phyloP scores from a whole-genome alignment of 2,888 invertebrate genomes.

The Tuta absoluta region DNA sequence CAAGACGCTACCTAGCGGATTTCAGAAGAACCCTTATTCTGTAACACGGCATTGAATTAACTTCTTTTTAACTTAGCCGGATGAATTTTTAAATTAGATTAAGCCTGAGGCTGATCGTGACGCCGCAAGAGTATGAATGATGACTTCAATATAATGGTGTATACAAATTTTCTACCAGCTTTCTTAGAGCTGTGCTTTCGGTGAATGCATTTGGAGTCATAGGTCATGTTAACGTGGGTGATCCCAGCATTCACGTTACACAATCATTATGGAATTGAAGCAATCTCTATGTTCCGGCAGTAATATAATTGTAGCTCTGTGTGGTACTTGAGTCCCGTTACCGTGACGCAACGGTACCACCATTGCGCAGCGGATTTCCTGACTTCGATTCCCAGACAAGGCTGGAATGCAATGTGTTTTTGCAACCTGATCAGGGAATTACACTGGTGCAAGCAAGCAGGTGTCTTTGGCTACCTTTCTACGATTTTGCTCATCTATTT shows the following conservation, averaged over 20 bases:
- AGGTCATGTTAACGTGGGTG: conserved; percentile 38
- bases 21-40: conserved; percentile 52
- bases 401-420: conserved; percentile 47
- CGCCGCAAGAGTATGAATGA: conserved; percentile 76
- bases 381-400: conserved; percentile 64
- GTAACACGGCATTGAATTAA: conserved; percentile 52
- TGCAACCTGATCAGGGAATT: conserved; percentile 4
- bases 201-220: conserved; percentile 36
- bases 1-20: conserved; percentile 55
- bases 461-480: not conserved
- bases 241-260: conserved; percentile 42
- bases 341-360: conserved; percentile 57
- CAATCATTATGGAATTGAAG: conserved; percentile 72
- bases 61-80: conserved; percentile 66
- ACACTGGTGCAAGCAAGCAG: not conserved
- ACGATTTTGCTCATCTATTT: not conserved
- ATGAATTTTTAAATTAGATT: conserved; percentile 75
- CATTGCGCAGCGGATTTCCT: conserved; percentile 66
- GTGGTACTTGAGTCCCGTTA: conserved; percentile 58
- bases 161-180: conserved; percentile 44
- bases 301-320: conserved; percentile 57
- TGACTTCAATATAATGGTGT: conserved; percentile 58
- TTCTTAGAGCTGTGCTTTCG: conserved; percentile 39
- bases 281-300: conserved; percentile 71
- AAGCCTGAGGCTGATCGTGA: conserved; percentile 74